phyloP scores from a whole-genome alignment of 2,888 invertebrate species.

The Drosophila mercatorum region DNA sequence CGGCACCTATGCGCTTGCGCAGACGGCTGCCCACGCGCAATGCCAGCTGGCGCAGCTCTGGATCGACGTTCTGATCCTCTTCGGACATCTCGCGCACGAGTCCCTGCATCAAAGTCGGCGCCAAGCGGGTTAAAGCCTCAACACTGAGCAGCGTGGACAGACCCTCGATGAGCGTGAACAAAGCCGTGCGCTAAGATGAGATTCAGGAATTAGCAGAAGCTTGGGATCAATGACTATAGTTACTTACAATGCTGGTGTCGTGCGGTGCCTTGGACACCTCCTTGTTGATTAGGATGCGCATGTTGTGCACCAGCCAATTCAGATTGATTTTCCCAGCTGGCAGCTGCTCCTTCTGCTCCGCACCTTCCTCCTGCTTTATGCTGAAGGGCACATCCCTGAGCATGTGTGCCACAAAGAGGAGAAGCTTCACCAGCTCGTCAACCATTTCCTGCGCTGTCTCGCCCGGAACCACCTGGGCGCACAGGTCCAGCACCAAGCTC shows the following conservation, averaged over 20 bases:
- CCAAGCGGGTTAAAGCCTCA: slow-evolving; percentile 86
- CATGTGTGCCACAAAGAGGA: slow-evolving; percentile 89
- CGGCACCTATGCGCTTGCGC: slow-evolving; percentile 90
- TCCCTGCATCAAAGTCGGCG: slow-evolving; percentile 90
- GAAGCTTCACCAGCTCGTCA: slow-evolving; percentile 89
- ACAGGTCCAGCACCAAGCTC: slow-evolving; percentile 90
- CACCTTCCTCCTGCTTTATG: slow-evolving; percentile 58
- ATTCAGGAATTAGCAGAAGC: background rate
- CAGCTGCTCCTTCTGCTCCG: slow-evolving; percentile 68
- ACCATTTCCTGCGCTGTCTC: slow-evolving; percentile 89
- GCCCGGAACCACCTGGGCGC: slow-evolving; percentile 89
- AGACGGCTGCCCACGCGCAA: slow-evolving; percentile 91
- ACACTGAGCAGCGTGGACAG: slow-evolving; percentile 88
- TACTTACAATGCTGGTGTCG: slow-evolving; percentile 89
- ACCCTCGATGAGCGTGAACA: slow-evolving; percentile 94
- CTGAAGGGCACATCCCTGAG: slow-evolving; percentile 85
- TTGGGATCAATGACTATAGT: background rate
- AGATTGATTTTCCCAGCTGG: slow-evolving; percentile 87
- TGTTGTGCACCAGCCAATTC: slow-evolving; percentile 90
- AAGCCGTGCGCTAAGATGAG: slow-evolving; percentile 88
- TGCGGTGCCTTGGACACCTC: slow-evolving; percentile 91
- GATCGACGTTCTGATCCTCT: slow-evolving; percentile 88
- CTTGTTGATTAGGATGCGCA: slow-evolving; percentile 90
- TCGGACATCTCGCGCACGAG: slow-evolving; percentile 92
- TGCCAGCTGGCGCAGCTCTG: slow-evolving; percentile 88